Evolutionary conservation across 2,888 invertebrate genomes (phyloP).

Genomic region (Hypena proboscidalis): DNA sequence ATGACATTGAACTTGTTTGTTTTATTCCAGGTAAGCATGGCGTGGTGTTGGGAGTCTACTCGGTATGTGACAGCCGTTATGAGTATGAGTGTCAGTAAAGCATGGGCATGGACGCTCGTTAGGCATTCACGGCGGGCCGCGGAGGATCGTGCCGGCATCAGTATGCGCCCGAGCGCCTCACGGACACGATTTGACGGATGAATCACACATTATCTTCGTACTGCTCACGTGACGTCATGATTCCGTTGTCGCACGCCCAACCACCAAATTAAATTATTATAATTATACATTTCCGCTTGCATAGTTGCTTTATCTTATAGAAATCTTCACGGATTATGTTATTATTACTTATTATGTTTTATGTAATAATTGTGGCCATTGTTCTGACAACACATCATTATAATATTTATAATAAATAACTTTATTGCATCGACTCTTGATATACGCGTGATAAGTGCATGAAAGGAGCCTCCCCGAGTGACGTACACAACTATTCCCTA

Average conservation of each 20-base stretch:
- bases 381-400: slow-evolving; percentile 4
- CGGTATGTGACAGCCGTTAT: slow-evolving; percentile 52
- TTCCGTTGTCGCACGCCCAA: slow-evolving; percentile 74
- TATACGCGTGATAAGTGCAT: not conserved
- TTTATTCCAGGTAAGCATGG: slow-evolving; percentile 60
- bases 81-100: slow-evolving; percentile 63
- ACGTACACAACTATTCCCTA: too few species aligned
- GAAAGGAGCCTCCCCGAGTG: too few species aligned
- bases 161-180: slow-evolving; percentile 79
- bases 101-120: slow-evolving; percentile 63
- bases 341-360: slow-evolving; percentile 15
- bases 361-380: slow-evolving; percentile 14
- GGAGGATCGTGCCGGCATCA: slow-evolving; percentile 63
- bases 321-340: slow-evolving; percentile 19
- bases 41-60: slow-evolving; percentile 50
- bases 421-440: not conserved
- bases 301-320: slow-evolving; percentile 47
- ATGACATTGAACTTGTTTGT: slow-evolving; percentile 40
- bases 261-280: slow-evolving; percentile 72
- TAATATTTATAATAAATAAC: not conserved
- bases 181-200: slow-evolving; percentile 75
- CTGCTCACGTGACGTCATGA: slow-evolving; percentile 80
- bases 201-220: slow-evolving; percentile 74
- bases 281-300: slow-evolving; percentile 69
- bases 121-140: slow-evolving; percentile 64